Percentiles rank a stretch among this genome's conserved stretches.
Conservation (phyloP, 2,113 vertebrate genomes). For the Falcunculus frontatus region DNA sequence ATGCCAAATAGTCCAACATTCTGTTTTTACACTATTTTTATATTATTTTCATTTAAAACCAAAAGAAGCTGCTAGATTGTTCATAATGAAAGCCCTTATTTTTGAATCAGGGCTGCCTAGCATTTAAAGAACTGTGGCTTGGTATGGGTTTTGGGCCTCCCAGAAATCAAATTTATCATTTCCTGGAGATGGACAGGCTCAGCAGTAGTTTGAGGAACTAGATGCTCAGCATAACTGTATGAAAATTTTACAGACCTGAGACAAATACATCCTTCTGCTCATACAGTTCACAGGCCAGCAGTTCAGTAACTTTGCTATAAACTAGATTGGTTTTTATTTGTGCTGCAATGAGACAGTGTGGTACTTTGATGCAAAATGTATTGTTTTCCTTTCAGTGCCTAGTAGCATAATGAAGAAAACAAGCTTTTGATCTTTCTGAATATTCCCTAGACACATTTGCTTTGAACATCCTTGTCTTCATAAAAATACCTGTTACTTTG, state of each 20-base stretch:
- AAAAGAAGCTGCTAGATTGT: neutral
- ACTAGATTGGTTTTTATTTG: neutral
- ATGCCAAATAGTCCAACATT: neutral
- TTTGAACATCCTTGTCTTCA: neutral
- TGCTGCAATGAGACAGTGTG: neutral
- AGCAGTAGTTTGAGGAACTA: neutral
- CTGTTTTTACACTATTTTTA: neutral
- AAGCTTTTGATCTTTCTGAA: slow-evolving; percentile 18
- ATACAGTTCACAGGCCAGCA: neutral
- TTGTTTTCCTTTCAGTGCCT: neutral
- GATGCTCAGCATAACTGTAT: neutral
- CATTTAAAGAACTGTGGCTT: neutral
- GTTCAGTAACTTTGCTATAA: neutral
- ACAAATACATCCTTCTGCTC: neutral
- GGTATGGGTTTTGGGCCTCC: neutral
- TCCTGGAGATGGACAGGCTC: neutral
- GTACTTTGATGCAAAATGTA: neutral
- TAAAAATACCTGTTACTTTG: neutral
- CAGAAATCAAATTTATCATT: neutral
- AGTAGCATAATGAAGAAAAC: neutral
- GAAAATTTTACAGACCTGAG: neutral
- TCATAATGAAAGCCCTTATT: neutral
- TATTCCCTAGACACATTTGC: neutral
- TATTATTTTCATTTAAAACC: neutral
- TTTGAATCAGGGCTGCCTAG: neutral